These are phyloP conservation scores for Amblyjoppa proteus DNA, from an alignment of 2,888 invertebrate species.

Conservation along the genomic window DNA sequence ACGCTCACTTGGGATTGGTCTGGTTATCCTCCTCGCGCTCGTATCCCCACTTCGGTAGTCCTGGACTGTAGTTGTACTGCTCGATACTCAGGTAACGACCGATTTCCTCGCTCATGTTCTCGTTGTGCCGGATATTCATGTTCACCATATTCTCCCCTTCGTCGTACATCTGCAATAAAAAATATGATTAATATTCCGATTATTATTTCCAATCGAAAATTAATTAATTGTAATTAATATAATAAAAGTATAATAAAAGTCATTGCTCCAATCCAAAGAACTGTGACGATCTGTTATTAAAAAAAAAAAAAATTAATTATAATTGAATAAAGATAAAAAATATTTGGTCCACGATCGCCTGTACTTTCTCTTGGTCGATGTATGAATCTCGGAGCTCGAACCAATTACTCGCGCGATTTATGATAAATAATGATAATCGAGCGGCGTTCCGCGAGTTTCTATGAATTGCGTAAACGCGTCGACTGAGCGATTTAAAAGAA, in stretches of 20 bases:
- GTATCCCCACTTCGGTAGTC: conserved; percentile 90
- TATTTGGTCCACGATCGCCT: neutral
- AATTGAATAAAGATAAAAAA: conserved; percentile 13
- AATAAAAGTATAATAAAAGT: too few relatives aligned
- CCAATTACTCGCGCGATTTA: conserved; percentile 23
- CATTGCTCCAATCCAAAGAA: neutral
- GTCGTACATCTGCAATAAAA: conserved; percentile 87
- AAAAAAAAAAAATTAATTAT: neutral
- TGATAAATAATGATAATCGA: conserved; percentile 33
- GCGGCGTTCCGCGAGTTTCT: conserved; percentile 19
- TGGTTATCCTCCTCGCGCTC: conserved; percentile 79
- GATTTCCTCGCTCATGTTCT: conserved; percentile 79
- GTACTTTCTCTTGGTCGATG: conserved; percentile 20
- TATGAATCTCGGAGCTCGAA: conserved; percentile 23
- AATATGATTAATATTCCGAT: conserved; percentile 10
- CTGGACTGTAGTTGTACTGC: conserved; percentile 87
- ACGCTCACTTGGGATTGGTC: conserved; percentile 78
- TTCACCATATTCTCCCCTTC: conserved; percentile 88
- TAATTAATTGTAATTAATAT: too few relatives aligned
- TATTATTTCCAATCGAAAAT: neutral
- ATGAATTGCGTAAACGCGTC: conserved; percentile 26
- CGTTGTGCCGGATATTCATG: conserved; percentile 84
- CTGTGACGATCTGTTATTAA: neutral
- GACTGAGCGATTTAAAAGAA: neutral
- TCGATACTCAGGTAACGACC: conserved; percentile 81